Evolutionary conservation across 1,140 invertebrate species (phyloP), one percentile per base, ranked within the genome.

Genomic region (Trachymyrmex cornetzi): DNA sequence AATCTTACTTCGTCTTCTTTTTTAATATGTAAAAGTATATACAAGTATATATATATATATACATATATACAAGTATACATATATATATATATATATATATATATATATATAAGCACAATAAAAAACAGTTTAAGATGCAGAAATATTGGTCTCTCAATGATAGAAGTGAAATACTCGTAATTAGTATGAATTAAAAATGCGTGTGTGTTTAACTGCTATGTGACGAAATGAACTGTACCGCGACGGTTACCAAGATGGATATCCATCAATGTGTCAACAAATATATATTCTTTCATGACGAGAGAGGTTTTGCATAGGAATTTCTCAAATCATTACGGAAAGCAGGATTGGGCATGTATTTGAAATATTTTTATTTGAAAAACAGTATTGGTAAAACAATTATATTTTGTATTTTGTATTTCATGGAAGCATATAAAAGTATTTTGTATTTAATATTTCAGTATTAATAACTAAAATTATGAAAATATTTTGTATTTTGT

Each of bases 181-280:
- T 53, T 34, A 30, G 44, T 44, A 63, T 61, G 44, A 79, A 79
- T 79, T 66, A 50, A 79, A 34, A 66, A 66, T 4, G 22, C 30
- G 22, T 4, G 55, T 34, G 48, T 12, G 16, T 61, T 34, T 24
- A 61, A 34, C 53, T 19, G 74, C 14, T 38, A 12, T 24, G 57
- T 63, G 22, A 12, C 57, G 38, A 48, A 44, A 48, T 27, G 38
- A 77, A 77, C 38, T 63, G 38, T n/a, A 61, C 9, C 75, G n/a
- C 19, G 14, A 77, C 53, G 30, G 19, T 77, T 59, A 24, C 55
- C 3, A 22, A 27, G 55, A 38, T 48, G 34, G 22, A 72, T 34
- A 72, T 53, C 44, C 22, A 63, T 80, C 61, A 34, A 53, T 34
- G 27, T 79, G 27, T 79, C 63, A 66, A 79, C 57, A 44, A 48